Evolutionary conservation across 2,888 invertebrate genomes (phyloP).

Genomic region (Trachelus tabidus): DNA sequence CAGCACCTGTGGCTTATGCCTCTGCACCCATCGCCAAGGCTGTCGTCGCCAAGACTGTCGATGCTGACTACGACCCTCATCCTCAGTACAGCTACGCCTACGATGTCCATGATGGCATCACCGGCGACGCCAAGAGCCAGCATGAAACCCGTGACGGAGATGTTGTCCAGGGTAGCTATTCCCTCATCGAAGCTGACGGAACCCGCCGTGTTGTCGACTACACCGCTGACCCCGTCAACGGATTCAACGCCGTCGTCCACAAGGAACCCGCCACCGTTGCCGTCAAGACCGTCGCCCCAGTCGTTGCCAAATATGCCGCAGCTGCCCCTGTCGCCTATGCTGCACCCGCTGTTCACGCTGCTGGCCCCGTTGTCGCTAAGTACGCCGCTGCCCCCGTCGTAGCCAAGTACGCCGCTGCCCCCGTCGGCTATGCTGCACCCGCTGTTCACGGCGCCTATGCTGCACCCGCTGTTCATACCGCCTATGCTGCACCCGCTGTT

Average conservation of each 20-base stretch:
- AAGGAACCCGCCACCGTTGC: constrained; percentile 51
- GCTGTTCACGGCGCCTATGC: constrained; percentile 43
- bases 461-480: neutral
- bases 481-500: constrained; percentile 52
- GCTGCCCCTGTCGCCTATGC: constrained; percentile 65
- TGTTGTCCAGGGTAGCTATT: constrained; percentile 62
- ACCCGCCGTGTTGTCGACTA: constrained; percentile 60
- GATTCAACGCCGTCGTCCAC: constrained; percentile 60
- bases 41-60: constrained; percentile 49
- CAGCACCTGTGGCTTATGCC: constrained; percentile 34
- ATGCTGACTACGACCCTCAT: constrained; percentile 56
- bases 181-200: constrained; percentile 67
- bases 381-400: constrained; percentile 65
- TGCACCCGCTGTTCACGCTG: constrained; percentile 66
- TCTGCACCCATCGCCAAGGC: constrained; percentile 36
- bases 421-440: constrained; percentile 41
- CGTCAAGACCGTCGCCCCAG: constrained; percentile 50
- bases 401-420: constrained; percentile 68
- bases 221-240: constrained; percentile 55
- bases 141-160: constrained; percentile 59
- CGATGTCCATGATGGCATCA: constrained; percentile 55
- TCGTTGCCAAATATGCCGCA: constrained; percentile 68
- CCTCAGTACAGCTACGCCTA: constrained; percentile 61
- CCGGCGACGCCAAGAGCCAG: constrained; percentile 58
- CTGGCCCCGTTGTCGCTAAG: constrained; percentile 68